Evolutionary conservation across 2,888 invertebrate species (phyloP).

Genomic region (Rhamphomyia laevipes): DNA sequence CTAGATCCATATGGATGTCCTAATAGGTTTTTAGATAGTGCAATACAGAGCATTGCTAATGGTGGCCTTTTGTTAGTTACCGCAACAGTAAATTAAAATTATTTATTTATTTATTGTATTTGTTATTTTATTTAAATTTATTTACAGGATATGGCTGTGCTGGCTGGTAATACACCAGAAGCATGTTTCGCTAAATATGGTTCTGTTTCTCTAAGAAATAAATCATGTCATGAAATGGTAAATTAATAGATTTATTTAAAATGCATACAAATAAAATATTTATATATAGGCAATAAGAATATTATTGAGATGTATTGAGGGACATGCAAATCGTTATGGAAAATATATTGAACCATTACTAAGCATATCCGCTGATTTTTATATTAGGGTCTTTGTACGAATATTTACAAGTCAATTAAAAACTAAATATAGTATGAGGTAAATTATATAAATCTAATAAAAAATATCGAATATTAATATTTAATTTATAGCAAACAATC

Average conservation of each 20-base stretch:
- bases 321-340: slow-evolving; percentile 86
- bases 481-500: slow-evolving; percentile 59
- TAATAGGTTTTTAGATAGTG: slow-evolving; percentile 79
- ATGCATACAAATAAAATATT: slow-evolving; percentile 13
- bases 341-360: slow-evolving; percentile 84
- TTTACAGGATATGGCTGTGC: slow-evolving; percentile 73
- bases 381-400: slow-evolving; percentile 84
- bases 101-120: neutral
- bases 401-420: slow-evolving; percentile 66
- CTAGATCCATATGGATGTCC: slow-evolving; percentile 97
- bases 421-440: slow-evolving; percentile 80
- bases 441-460: slow-evolving; percentile 15
- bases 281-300: slow-evolving; percentile 72
- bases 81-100: slow-evolving; percentile 51
- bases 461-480: neutral
- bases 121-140: neutral
- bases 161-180: slow-evolving; percentile 92
- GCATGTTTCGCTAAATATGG: slow-evolving; percentile 93
- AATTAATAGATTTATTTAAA: slow-evolving; percentile 9
- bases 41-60: slow-evolving; percentile 67
- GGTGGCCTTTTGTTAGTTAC: slow-evolving; percentile 88
- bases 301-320: slow-evolving; percentile 77
- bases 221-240: slow-evolving; percentile 92
- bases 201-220: slow-evolving; percentile 70
- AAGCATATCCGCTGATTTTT: slow-evolving; percentile 91